Conservation (phyloP, 2,888 invertebrate species). For the Sturmia bella region DNA sequence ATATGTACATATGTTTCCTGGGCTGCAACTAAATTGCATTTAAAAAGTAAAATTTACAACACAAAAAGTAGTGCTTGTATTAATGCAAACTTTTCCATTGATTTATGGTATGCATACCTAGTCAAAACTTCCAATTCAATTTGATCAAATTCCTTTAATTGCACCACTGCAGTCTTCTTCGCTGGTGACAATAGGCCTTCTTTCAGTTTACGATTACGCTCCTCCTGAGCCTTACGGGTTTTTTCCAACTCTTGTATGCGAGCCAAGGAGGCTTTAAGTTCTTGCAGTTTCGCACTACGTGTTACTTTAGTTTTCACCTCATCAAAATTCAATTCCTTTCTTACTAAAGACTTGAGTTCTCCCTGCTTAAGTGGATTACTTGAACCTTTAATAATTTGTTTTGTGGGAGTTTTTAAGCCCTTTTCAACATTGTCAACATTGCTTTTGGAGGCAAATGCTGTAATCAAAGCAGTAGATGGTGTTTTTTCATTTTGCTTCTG, state of each 20-base stretch:
- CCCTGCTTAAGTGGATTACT: constrained; percentile 77
- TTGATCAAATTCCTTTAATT: constrained; percentile 87
- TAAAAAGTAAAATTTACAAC: no score
- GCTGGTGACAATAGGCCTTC: constrained; percentile 74
- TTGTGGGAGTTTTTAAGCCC: constrained; percentile 79
- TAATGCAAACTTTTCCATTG: no score
- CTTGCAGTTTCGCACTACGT: constrained; percentile 86
- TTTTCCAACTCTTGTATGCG: constrained; percentile 86
- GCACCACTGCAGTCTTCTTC: constrained; percentile 75
- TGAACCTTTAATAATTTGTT: constrained; percentile 81
- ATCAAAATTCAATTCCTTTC: constrained; percentile 86
- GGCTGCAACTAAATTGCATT: no score
- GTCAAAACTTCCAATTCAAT: constrained; percentile 89
- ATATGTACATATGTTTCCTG: no score
- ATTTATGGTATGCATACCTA: constrained; percentile 84
- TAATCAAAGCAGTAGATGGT: constrained; percentile 64
- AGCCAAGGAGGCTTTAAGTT: constrained; percentile 86
- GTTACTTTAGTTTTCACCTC: constrained; percentile 87
- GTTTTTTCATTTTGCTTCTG: constrained; percentile 73
- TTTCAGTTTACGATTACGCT: constrained; percentile 77
- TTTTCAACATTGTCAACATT: constrained; percentile 77
- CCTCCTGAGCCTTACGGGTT: constrained; percentile 83
- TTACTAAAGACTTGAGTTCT: constrained; percentile 82
- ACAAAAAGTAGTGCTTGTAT: no score
- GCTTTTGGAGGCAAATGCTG: constrained; percentile 73